Percentiles rank a stretch among this genome's conserved stretches.
Evolutionary conservation across 2,797 vertebrate genomes (phyloP).

Genomic region (Sebastes iracundus): DNA sequence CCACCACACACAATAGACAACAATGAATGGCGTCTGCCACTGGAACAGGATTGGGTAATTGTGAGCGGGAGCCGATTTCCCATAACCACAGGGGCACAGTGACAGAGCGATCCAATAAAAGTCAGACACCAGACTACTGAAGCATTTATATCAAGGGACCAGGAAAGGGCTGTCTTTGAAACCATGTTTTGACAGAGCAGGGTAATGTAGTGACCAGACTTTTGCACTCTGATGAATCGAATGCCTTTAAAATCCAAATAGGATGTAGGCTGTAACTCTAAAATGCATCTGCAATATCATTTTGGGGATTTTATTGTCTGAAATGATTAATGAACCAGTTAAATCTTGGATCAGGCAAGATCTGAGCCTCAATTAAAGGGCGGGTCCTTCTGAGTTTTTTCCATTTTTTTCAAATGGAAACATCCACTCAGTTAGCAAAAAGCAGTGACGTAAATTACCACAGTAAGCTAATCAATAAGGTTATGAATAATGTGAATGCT

Average conservation of each 20-base stretch:
- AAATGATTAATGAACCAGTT: slow-evolving; percentile 9
- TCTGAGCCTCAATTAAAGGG: neutral
- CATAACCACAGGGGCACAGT: slow-evolving; percentile 54
- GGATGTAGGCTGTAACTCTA: neutral
- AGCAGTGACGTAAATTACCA: too few relatives aligned
- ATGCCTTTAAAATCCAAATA: slow-evolving; percentile 21
- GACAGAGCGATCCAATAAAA: slow-evolving; percentile 58
- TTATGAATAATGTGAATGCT: too few relatives aligned
- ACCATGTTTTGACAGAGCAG: neutral
- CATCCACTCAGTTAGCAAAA: too few relatives aligned
- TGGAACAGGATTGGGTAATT: slow-evolving; percentile 52
- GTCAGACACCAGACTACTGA: slow-evolving; percentile 54
- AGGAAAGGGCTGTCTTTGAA: slow-evolving; percentile 22
- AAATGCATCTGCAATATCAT: neutral
- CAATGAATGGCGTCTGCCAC: slow-evolving; percentile 33
- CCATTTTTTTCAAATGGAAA: too few relatives aligned
- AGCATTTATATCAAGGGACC: slow-evolving; percentile 43
- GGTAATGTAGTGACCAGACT: slow-evolving; percentile 1
- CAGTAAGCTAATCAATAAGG: too few relatives aligned
- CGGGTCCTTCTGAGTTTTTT: too few relatives aligned
- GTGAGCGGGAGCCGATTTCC: slow-evolving; percentile 42
- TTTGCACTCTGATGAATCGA: slow-evolving; percentile 7
- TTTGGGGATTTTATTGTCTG: neutral
- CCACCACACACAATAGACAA: slow-evolving; percentile 37
- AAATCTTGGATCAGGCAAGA: neutral